Base-by-base conservation (phyloP, 2,888 invertebrate genomes). In the Zaprionus lineosus region DNA sequence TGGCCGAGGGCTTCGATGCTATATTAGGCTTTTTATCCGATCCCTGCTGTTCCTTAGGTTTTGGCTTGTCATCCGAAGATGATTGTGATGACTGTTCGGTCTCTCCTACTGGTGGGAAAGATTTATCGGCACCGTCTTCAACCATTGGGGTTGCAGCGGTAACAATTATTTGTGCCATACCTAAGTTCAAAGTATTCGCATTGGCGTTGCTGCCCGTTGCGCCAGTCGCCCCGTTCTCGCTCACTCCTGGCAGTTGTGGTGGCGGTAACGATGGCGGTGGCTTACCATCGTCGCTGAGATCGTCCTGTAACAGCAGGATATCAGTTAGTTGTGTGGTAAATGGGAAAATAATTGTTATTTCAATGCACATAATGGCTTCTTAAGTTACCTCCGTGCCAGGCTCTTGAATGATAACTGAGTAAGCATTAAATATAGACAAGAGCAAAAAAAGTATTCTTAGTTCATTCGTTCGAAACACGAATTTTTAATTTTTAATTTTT, bases 141-240 rank as follows among this genome's bases (percentile, higher is more conserved):
- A 94, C 91, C 95, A 96, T 96, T 34, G 97, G 97, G 33, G 97
- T 97, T 68, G 97, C 97, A 48, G 97, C 97, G 37, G 97, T 97
- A 89, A 97, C 97, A 57, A 97, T 96, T 81, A 97, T 97, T 90
- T 96, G 95, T 46, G 96, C 96, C 77, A 96, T 96, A 64, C 95
- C 95, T 66, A 96, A 92, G 76, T 95, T 95, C 76, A 92, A 91
- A 73, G 93, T 93, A 74, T 92, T 91, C 67, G 50, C 51, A 46
- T 26, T 66, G 41, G 52, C 67, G 48, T 56, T 57, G 37, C 16
- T 56, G 28, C 55, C 69, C 33, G 71, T 63, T 66, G 48, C 69
- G 34, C 70, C 53, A 3, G 44, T 58, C 36, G 44, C 59, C 47
- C 46, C 58, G 36, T 50, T 57, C 57, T 57, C 72, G 11, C 37